A percentile compares a stretch with the other conserved stretches of the same genome.
Conservation (phyloP, 2,888 invertebrate species). For the Mylabris sibirica region DNA sequence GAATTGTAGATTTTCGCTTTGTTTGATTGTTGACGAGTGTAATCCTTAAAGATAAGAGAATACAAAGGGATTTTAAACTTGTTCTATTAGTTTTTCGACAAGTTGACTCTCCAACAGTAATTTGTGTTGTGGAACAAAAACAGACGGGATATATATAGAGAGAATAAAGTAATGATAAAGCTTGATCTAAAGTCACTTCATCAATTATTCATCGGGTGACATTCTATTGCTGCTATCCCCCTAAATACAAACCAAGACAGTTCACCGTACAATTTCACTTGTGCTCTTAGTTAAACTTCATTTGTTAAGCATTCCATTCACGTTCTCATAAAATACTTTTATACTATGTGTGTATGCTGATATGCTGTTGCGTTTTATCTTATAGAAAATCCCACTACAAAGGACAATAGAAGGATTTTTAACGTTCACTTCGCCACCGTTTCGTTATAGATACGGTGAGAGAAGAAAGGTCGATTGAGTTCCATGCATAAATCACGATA, state of each 20-base stretch:
- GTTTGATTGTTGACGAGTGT: not conserved
- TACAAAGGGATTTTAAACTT: not conserved
- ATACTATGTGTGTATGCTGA: not conserved
- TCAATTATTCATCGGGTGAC: conserved; percentile 8
- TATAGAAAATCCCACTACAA: not conserved
- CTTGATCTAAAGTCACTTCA: conserved; percentile 12
- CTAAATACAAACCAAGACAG: not conserved
- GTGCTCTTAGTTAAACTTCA: conserved; percentile 1
- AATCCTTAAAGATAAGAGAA: conserved; percentile 6
- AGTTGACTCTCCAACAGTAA: not conserved
- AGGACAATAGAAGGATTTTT: not conserved
- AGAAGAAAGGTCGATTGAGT: not conserved
- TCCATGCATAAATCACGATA: not conserved
- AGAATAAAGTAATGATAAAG: conserved; percentile 7
- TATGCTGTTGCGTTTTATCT: conserved; percentile 9
- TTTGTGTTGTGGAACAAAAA: not conserved
- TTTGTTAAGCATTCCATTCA: conserved; percentile 5
- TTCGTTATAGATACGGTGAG: not conserved
- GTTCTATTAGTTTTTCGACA: not conserved
- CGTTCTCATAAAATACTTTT: not conserved
- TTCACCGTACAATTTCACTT: not conserved
- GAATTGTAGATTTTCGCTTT: not conserved
- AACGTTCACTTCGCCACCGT: not conserved
- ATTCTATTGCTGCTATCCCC: not conserved
- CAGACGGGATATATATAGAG: not conserved